These are phyloP conservation scores for Hypotaenidia philippensis DNA, from an alignment of 2,797 vertebrate species.

Conservation along the genomic window DNA sequence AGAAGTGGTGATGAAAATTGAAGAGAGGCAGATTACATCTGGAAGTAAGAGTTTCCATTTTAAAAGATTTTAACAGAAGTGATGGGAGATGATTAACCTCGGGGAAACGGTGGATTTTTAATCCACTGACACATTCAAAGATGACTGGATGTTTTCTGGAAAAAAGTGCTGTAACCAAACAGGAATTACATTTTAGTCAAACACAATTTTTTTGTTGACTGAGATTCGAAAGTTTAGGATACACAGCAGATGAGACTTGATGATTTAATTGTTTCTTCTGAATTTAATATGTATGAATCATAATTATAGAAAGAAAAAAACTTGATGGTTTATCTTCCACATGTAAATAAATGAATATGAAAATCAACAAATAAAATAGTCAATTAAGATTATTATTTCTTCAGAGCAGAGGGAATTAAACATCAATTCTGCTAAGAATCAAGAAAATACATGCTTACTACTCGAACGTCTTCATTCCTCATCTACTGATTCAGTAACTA, in stretches of 20 bases:
- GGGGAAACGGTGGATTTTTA: neutral
- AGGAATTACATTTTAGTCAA: neutral
- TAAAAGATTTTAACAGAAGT: neutral
- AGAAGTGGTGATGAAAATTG: neutral
- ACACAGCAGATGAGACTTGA: neutral
- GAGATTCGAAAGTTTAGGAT: neutral
- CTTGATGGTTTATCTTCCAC: neutral
- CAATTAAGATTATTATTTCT: neutral
- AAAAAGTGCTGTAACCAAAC: neutral
- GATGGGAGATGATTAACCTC: neutral
- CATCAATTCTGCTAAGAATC: neutral
- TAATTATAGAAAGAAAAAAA: slow-evolving; percentile 20
- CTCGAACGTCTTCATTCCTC: neutral
- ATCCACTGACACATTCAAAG: neutral
- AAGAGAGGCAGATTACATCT: neutral
- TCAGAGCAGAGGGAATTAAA: neutral
- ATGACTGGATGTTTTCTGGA: neutral
- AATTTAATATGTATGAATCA: neutral
- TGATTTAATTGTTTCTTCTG: slow-evolving; percentile 28
- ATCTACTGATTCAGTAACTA: neutral
- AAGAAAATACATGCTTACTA: neutral
- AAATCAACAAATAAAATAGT: neutral
- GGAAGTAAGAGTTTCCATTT: neutral
- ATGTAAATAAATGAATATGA: slow-evolving; percentile 4
- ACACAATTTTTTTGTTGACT: neutral